Evolutionary conservation across 2,113 vertebrate genomes (phyloP).

Genomic region (Chroicocephalus ridibundus): DNA sequence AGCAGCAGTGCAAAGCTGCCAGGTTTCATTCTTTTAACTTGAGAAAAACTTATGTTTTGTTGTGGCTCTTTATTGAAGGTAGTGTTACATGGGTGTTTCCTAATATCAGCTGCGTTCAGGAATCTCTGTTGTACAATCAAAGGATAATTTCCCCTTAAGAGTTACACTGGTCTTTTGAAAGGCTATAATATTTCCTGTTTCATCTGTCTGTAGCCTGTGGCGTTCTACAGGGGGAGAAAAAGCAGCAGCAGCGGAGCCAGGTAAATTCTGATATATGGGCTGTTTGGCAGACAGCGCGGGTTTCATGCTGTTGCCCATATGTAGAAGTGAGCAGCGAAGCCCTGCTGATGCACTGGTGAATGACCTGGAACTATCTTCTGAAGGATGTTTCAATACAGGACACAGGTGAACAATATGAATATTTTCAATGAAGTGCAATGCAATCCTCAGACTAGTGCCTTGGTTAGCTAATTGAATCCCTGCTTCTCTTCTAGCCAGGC

Average conservation of each 20-base stretch:
- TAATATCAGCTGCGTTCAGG: not conserved
- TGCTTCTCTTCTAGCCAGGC: not conserved
- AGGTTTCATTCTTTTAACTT: conserved; percentile 25
- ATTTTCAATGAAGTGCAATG: not conserved
- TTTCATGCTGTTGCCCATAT: not conserved
- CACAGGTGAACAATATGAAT: not conserved
- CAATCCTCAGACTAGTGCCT: not conserved
- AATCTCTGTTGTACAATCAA: conserved; percentile 19
- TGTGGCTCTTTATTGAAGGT: conserved; percentile 20
- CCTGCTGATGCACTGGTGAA: not conserved
- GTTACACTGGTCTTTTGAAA: conserved; percentile 26
- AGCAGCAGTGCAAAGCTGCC: not conserved
- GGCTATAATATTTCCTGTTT: conserved; percentile 30
- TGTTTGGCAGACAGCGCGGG: not conserved
- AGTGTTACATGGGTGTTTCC: conserved; percentile 44
- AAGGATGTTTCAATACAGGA: conserved; percentile 10
- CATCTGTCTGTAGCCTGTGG: conserved; percentile 54
- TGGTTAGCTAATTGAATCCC: not conserved
- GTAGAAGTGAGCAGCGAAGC: not conserved
- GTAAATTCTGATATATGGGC: conserved; percentile 7
- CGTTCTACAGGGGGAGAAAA: conserved; percentile 8
- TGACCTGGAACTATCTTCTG: conserved; percentile 27
- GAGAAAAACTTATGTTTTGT: not conserved
- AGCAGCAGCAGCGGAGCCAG: not conserved
- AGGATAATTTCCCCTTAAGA: conserved; percentile 21